Base-by-base conservation (phyloP, 1,140 invertebrate genomes). In the Brachionus manjavacas region DNA sequence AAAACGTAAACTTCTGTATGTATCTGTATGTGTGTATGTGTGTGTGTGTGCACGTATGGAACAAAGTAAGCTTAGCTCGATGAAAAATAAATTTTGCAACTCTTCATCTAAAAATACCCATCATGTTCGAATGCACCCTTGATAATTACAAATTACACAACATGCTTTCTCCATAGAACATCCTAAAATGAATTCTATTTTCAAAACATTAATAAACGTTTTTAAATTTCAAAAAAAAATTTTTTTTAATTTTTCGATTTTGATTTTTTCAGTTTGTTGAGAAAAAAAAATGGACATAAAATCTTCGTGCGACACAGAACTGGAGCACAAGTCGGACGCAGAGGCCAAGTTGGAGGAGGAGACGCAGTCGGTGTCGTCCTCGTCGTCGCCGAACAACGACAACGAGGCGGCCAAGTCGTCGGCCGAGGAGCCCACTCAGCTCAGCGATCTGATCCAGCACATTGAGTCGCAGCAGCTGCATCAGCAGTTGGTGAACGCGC, bases 371-470 rank as follows among this genome's bases (percentile, higher is more conserved):
- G 8, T 72, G n/a, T 72, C 68, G 35, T 72, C 68, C 2, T 72
- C 68, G 16, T 72, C 68, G 28, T 72, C 68, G 35, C 68, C 68
- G n/a, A 72, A 72, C 39, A 68, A 68, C 66, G 68, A 72, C 16
- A 16, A 12, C 16, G 68, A 72, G 31, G 16, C 16, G 16, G 68
- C 35, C 35, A 72, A 72, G 66, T 31, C 31, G 31, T 35, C 25
- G 11, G 25, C 66, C 31, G 31, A 41, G 11, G 68, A 72, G 16
- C 31, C 68, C 11, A 39, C 68, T 2, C 68, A 72, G 31, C 39
- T 72, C 2, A 41, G n/a, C 68, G 68, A 72, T 9, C n/a, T 72
- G 39, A 35, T 41, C 16, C 68, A 72, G 35, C 68, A 72, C 16
- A 41, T 72, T n/a, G 68, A 72, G 16, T 72, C 68, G 9, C 68